A percentile compares a stretch with the other conserved stretches of the same genome.
Evolutionary conservation across 2,113 vertebrate genomes (phyloP).

Genomic region (Mesoclemmys tuberculata): DNA sequence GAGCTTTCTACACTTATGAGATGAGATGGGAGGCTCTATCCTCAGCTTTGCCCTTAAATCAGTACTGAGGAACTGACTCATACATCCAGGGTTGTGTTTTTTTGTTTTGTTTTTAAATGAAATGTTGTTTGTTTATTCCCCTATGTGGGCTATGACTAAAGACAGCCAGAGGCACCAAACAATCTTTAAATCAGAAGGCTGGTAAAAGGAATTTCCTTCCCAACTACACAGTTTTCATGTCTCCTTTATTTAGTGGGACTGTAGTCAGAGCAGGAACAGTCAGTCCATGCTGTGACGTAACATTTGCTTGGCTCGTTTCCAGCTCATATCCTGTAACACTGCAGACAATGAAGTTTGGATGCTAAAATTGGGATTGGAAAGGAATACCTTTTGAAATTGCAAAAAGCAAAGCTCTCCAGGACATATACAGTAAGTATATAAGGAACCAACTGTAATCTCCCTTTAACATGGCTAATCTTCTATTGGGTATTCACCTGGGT

Average conservation of each 20-base stretch:
- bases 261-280: conserved; percentile 43
- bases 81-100: background rate
- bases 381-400: conserved; percentile 61
- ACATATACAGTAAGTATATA: conserved; percentile 37
- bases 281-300: conserved; percentile 12
- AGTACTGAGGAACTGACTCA: background rate
- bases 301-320: conserved; percentile 64
- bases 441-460: conserved; percentile 53
- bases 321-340: conserved; percentile 70
- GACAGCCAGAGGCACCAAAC: background rate
- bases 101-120: background rate
- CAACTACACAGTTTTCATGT: background rate
- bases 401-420: conserved; percentile 61
- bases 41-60: background rate
- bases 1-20: background rate
- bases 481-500: conserved; percentile 43
- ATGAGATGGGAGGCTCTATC: background rate
- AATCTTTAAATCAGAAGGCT: conserved; percentile 13
- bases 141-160: background rate
- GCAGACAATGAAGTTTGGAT: conserved; percentile 60
- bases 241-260: background rate
- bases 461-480: conserved; percentile 8
- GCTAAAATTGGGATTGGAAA: conserved; percentile 54
- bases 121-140: background rate
- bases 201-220: background rate